Conservation (phyloP, 2,797 vertebrate genomes). For the Mus caroli region DNA sequence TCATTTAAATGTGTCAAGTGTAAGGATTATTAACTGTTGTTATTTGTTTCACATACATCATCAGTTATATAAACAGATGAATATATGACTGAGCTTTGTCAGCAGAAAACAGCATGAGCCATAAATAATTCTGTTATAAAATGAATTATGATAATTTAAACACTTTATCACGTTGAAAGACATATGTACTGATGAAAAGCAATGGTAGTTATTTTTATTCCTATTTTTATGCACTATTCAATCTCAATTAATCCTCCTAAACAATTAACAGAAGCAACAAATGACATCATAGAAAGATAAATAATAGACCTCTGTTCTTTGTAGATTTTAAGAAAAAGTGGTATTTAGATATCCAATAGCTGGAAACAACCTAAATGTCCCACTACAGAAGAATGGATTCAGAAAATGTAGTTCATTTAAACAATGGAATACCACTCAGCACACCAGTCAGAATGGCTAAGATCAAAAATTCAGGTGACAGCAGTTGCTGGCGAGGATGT, state of each 20-base stretch:
- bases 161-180: background rate
- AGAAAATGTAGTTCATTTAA: too few relatives aligned
- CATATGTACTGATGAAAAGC: background rate
- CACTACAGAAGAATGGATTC: too few relatives aligned
- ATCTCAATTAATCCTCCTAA: background rate
- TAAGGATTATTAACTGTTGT: background rate
- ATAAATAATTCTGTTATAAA: background rate
- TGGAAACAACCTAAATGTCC: too few relatives aligned
- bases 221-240: background rate
- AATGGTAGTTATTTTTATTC: background rate
- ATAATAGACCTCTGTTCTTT: background rate
- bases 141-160: background rate
- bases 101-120: background rate
- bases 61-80: background rate
- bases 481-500: too few relatives aligned
- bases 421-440: too few relatives aligned
- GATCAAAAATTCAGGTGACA: too few relatives aligned
- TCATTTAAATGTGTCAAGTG: slow-evolving; percentile 48
- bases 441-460: too few relatives aligned
- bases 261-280: background rate
- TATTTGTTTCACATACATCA: background rate
- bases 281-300: background rate
- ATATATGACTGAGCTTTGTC: background rate
- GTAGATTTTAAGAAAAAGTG: background rate
- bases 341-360: background rate